Evolutionary conservation across 2,797 vertebrate species (phyloP), one percentile per base, ranked within the genome.

Genomic region (Enteromius afrohamiltoni): DNA sequence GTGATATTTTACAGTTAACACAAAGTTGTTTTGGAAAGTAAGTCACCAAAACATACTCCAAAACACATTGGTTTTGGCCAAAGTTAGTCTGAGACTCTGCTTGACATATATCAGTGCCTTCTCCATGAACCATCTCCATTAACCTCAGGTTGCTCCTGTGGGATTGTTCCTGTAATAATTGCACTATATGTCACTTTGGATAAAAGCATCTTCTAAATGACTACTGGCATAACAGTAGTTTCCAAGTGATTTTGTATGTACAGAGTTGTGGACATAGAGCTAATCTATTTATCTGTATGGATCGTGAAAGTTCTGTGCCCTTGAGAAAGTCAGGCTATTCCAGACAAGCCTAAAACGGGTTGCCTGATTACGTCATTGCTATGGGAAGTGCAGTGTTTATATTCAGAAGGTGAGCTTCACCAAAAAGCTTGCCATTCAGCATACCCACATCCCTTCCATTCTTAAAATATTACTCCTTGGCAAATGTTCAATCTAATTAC

Each of bases 401-500:
- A 84, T 88, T 87, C 87, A 82, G 77, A 60, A 69, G 69, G 40
- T 83, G 79, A 84, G 83, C 76, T 71, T 67, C 37, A 31, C 74
- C 81, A 73, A 76, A 84, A 85, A 83, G 76, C 84, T 81, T 21
- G 76, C 71, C 70, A 47, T 82, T 51, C 40, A 84, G 82, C 67
- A 77, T 82, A 49, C 74, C 74, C 81, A 40, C 42, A 49, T 85
- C 82, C 75, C 37, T 26, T 83, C 49, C 71, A 83, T 77, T 74
- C 83, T 87, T 86, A 90, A 87, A 89, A 87, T 86, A 80, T 84
- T 79, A 84, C 88, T 79, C 42, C 76, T 91, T 93, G 92, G 89
- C 89, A 88, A 85, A 81, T 80, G 70, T 74, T 91, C 88, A 90
- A 87, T 47, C 78, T 91, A 91, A 94, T 93, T 86, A 90, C 87